Evolutionary conservation across 2,113 vertebrate genomes (phyloP), one percentile per base, ranked within the genome.

Genomic region (Tragelaphus scriptus): DNA sequence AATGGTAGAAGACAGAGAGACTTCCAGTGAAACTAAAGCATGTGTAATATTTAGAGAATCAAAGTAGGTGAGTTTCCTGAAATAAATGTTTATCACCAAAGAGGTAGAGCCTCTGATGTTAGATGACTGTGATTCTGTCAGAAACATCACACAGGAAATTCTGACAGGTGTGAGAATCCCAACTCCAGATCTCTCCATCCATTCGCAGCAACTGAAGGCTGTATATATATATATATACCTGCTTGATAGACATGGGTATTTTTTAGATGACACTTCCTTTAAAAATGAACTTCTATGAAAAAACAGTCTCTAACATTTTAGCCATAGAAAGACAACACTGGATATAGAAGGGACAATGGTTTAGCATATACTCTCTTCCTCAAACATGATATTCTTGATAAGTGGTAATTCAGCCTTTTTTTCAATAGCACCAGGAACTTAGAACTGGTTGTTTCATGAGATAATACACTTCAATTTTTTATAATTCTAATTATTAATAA

Each of bases 401-500:
- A 94, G 30, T 47, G 49, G 17, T 90, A 58, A 92, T 47, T 82
- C 55, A 71, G 11, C 5, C 40, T 90, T 95, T 95, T 47, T 49
- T 68, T 92, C 16, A 92, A 3, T 85, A 77, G 13, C 14, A 87
- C 16, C 40, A 77, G 65, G n/a, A 88, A 65, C 36, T 13, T 90
- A 65, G 82, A 85, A 40, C 19, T 56, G 82, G 9, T 32, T 49
- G 15, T 84, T 23, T 91, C 1, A 12, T 19, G 49, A 85, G 30
- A 59, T 68, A 15, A 86, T 58, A 36, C 16, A 90, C 30, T 53
- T 12, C 30, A 91, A 47, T 21, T 93, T 82, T 96, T 53, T 61
- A 32, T 36, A 86, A 89, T 88, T 97, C 63, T 92, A 40, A 88
- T 85, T 90, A 25, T 98, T 92, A 92, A 55, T 61, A 75, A 65